phyloP scores from a whole-genome alignment of 2,113 vertebrate genomes.

The Puffinus mauretanicus region DNA sequence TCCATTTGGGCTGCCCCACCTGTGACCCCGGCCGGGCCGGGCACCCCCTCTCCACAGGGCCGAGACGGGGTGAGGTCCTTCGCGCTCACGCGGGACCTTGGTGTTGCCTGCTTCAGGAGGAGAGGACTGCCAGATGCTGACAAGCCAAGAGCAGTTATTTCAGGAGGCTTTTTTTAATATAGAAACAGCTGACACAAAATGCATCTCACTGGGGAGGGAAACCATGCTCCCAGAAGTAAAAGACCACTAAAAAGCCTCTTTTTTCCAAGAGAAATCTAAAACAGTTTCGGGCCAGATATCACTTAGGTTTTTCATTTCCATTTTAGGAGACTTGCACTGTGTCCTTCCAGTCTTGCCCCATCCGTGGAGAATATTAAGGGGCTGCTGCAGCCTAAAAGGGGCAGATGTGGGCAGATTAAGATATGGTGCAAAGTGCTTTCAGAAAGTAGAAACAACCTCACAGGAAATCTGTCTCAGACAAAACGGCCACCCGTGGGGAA shows the following conservation, averaged over 20 bases:
- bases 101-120: conserved; percentile 16
- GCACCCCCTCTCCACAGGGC: conserved; percentile 3
- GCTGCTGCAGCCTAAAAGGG: background rate
- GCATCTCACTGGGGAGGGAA: conserved; percentile 48
- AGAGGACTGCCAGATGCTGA: conserved; percentile 49
- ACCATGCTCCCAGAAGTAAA: conserved; percentile 39
- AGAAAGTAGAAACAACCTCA: conserved; percentile 43
- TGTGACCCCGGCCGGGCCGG: conserved; percentile 38
- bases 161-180: conserved; percentile 45
- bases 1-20: conserved; percentile 55
- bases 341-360: background rate
- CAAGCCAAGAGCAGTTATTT: conserved; percentile 23
- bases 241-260: conserved; percentile 32
- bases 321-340: conserved; percentile 18
- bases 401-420: background rate
- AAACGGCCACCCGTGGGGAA: background rate
- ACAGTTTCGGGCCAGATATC: background rate
- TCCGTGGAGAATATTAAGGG: background rate
- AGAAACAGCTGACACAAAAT: conserved; percentile 54
- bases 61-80: background rate
- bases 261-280: conserved; percentile 24
- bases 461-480: background rate
- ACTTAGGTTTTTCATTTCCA: conserved; percentile 15
- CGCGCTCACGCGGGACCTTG: background rate
- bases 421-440: background rate